These are phyloP conservation scores for Saturnia japonica DNA, from an alignment of 2,888 invertebrate genomes.

Conservation along the genomic window DNA sequence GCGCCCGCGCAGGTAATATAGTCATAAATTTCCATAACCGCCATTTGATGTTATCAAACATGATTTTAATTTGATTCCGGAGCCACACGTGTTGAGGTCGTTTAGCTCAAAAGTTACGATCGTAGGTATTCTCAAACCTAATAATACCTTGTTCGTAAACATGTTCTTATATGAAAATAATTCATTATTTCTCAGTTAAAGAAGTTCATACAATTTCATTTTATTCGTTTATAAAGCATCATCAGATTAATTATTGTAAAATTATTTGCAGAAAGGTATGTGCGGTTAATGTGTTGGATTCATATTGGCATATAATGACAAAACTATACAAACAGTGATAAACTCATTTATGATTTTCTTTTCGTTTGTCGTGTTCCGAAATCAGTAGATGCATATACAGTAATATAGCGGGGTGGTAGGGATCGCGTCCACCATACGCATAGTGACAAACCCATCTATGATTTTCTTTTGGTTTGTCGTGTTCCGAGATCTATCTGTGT, in stretches of 20 bases:
- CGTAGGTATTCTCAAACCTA: constrained; percentile 49
- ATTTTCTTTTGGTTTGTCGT: no score
- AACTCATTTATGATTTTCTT: no score
- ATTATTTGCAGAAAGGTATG: neutral
- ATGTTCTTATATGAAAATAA: constrained; percentile 1
- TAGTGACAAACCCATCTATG: no score
- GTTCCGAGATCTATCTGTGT: no score
- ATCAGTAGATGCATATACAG: no score
- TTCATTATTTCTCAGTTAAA: neutral
- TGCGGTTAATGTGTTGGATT: no score
- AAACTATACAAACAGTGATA: no score
- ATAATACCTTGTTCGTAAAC: constrained; percentile 15
- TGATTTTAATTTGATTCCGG: constrained; percentile 82
- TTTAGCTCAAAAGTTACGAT: constrained; percentile 70
- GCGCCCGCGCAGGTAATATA: constrained; percentile 81
- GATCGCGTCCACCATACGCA: no score
- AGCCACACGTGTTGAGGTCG: constrained; percentile 78
- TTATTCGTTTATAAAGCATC: neutral
- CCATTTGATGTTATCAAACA: constrained; percentile 82
- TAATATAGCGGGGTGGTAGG: no score
- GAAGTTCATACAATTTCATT: neutral
- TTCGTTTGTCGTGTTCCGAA: no score
- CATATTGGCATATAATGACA: no score
- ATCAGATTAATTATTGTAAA: neutral
- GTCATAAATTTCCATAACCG: constrained; percentile 83